Evolutionary conservation across 2,888 invertebrate species (phyloP), one percentile per base, ranked within the genome.

Genomic region (Hypena proboscidalis): DNA sequence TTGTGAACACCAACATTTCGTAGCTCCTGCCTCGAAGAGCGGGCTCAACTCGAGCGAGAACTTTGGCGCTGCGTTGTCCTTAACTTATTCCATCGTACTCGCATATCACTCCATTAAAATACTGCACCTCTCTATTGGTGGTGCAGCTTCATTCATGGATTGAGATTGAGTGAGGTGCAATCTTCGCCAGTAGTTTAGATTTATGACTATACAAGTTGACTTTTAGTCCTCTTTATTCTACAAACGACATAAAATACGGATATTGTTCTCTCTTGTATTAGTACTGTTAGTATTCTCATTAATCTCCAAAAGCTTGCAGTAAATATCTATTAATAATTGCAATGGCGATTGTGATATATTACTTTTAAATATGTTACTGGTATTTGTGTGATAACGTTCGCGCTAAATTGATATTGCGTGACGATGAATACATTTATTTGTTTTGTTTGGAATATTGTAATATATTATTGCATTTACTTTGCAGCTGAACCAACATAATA

Each of bases 31-130:
- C 32, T 40, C 49, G 51, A 73, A 70, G 50, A 60, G 55, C 59
- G 48, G 59, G 53, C 46, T 47, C 44, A 59, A 48, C 59, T 58
- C 36, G 8, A 44, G 41, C 34, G 20, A 19, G 39, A 74, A 74
- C 56, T 75, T 75, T 65, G 47, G 45, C 58, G 70, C 76, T 63
- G 60, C 56, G 62, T 64, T 61, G 69, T 64, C 50, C 44, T 47
- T 58, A 73, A 73, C 63, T 74, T 70, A 64, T 59, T 56, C 65
- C 58, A 52, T 58, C 48, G 55, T 56, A n/a, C n/a, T 55, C 68
- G 67, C 73, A 70, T 70, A 72, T 62, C 60, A 68, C 62, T 65
- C 58, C 47, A 72, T 74, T 70, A 67, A 56, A 64, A 59, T 64
- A 51, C 46, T 23, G 41, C 39, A 42, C 43, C 38, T 13, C 22